Percentiles rank a stretch among this genome's conserved stretches.
Conservation (phyloP, 30 jellyfish, hydroid and myxozoan species). For the Nemopilema nomurai region DNA sequence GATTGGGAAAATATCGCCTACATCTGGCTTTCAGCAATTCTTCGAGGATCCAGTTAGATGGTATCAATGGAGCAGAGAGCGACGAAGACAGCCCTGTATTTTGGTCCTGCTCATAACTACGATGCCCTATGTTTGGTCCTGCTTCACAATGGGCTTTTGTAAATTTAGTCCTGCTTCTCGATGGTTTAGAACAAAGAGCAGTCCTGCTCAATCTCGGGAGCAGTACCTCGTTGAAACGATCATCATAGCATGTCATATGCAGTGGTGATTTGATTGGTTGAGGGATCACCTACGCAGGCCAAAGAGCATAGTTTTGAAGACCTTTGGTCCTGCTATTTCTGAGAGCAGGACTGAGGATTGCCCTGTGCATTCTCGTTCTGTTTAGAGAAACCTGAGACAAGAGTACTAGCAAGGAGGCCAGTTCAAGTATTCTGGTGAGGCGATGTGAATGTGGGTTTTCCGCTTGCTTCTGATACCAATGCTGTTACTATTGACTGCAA, state of each 20-base stretch:
- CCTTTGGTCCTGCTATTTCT: background rate
- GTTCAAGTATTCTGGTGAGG: background rate
- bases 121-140: background rate
- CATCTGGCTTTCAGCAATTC: constrained; percentile 42
- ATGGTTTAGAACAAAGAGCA: background rate
- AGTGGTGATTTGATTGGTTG: background rate
- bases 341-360: background rate
- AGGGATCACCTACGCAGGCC: background rate
- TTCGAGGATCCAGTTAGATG: constrained; percentile 49
- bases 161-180: background rate
- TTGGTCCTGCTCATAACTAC: background rate
- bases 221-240: background rate
- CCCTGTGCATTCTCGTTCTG: background rate
- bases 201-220: background rate
- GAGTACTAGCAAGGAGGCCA: background rate
- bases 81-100: constrained; percentile 32
- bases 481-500: background rate
- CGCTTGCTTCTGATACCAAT: background rate
- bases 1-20: constrained; percentile 35
- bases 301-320: background rate
- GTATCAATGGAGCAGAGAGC: constrained; percentile 35
- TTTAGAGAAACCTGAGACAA: background rate
- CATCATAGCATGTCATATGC: background rate
- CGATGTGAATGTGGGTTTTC: background rate
- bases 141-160: background rate